phyloP scores from a whole-genome alignment of 2,888 invertebrate species.

The Ophion ellenae region DNA sequence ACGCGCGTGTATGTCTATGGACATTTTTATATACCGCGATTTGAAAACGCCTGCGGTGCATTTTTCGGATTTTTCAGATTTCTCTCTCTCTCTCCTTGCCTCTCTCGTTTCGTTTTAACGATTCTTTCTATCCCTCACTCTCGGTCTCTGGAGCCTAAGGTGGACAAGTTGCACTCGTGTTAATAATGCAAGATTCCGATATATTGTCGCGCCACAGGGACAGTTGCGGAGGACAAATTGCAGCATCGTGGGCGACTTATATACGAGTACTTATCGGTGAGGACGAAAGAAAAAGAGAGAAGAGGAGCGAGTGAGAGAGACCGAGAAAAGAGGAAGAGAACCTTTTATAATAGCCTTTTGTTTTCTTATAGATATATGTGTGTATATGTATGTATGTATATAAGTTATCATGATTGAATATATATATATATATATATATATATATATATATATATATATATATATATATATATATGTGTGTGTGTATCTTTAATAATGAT shows the following conservation, averaged over 20 bases:
- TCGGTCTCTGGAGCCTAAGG: background rate
- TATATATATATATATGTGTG: too few relatives aligned
- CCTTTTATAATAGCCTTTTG: conserved; percentile 8
- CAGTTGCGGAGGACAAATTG: conserved; percentile 45
- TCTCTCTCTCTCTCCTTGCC: background rate
- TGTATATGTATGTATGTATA: background rate
- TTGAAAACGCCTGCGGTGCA: background rate
- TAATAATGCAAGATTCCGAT: conserved; percentile 47
- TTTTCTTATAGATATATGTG: background rate
- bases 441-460: too few relatives aligned
- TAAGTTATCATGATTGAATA: too few relatives aligned
- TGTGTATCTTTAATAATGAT: too few relatives aligned
- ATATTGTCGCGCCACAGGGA: conserved; percentile 38
- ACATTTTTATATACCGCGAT: too few relatives aligned
- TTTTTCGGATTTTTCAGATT: background rate
- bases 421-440: too few relatives aligned
- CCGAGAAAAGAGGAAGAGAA: background rate
- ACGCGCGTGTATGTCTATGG: too few relatives aligned
- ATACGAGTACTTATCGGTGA: conserved; percentile 26
- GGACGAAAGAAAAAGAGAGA: conserved; percentile 11
- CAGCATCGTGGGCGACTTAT: conserved; percentile 34
- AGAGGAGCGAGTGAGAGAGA: conserved; percentile 28
- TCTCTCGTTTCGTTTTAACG: background rate
- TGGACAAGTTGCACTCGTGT: conserved; percentile 9
- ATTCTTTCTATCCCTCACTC: background rate